Base-by-base conservation (phyloP, 1,140 invertebrate species). In the Tigriopus japonicus region DNA sequence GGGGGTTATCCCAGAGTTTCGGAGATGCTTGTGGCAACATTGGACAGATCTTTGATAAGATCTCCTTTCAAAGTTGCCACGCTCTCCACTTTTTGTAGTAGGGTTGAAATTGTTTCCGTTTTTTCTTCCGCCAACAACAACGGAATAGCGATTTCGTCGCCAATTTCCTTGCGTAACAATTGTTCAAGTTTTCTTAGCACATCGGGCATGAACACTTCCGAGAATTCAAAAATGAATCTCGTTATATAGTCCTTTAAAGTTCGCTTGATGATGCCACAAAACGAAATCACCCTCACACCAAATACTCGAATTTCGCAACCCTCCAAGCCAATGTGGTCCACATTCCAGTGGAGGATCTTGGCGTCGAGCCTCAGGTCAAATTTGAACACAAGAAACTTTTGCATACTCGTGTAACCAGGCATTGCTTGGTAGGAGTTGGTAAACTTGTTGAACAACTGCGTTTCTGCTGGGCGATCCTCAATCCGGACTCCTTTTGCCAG, bases 311-410 rank as follows among this genome's bases (percentile, higher is more conserved):
- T 40, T n/a, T 58, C 40, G 41, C 55, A 58, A 43, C 42, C 42
- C 5, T 42, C 40, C 13, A 58, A 10, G 28, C 17, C 14, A n/a
- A 58, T 58, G 40, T 40, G 23, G 28, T 58, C 28, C 1, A 58
- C 55, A 15, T 41, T 28, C 41, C 24, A 41, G 1, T 24, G 24
- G 3, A 41, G 24, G 24, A 58, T 40, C 12, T 41, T 23, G 40
- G 55, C 55, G 12, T 40, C 6, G 14, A 58, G 23, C 14, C 15
- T 23, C 3, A 58, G 15, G n/a, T 58, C 17, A 6, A 58, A 17
- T 24, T 58, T 58, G 55, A 58, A 58, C 13, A 58, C 55, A 14
- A 58, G 23, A 40, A 49, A 49, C n/a, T 15, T 15, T 49, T 49
- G 45, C n/a, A 49, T 15, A 10, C 45, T 21, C n/a, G n/a, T 21